phyloP scores from a whole-genome alignment of 2,797 vertebrate genomes.

The Nasua narica region DNA sequence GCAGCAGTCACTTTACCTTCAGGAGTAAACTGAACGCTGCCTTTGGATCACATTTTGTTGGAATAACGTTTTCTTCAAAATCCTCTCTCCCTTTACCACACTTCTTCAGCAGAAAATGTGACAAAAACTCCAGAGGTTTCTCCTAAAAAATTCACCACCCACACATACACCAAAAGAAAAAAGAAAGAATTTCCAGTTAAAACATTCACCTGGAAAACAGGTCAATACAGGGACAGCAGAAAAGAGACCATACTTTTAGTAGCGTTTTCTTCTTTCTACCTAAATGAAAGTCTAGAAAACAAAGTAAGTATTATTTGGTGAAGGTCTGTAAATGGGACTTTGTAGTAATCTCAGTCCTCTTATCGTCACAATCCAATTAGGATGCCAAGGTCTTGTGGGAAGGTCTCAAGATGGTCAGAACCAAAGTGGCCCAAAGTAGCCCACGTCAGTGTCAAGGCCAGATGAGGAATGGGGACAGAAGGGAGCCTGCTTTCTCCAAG shows the following conservation, averaged over 20 bases:
- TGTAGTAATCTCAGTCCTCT: neutral
- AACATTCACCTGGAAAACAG: conserved; percentile 1
- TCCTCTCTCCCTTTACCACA: conserved; percentile 60
- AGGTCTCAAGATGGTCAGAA: neutral
- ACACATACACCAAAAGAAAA: neutral
- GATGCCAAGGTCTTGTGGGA: neutral
- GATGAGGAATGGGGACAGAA: neutral
- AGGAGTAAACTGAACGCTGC: neutral
- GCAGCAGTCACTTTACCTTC: conserved; percentile 73
- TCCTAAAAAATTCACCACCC: conserved; percentile 74
- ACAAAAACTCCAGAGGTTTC: conserved; percentile 86
- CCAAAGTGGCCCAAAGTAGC: neutral
- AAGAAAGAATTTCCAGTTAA: neutral
- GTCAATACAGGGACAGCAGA: neutral
- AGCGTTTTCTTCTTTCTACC: neutral
- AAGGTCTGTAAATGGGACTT: neutral
- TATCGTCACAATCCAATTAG: neutral
- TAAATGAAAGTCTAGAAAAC: neutral
- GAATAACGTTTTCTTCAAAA: neutral
- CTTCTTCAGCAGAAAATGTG: conserved; percentile 78
- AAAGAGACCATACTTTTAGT: neutral
- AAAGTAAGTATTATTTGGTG: neutral
- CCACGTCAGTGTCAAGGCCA: neutral
- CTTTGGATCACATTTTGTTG: conserved; percentile 14
- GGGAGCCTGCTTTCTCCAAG: neutral